Base-by-base conservation (phyloP, 2,113 vertebrate genomes). In the Ivindomyrus marchei region DNA sequence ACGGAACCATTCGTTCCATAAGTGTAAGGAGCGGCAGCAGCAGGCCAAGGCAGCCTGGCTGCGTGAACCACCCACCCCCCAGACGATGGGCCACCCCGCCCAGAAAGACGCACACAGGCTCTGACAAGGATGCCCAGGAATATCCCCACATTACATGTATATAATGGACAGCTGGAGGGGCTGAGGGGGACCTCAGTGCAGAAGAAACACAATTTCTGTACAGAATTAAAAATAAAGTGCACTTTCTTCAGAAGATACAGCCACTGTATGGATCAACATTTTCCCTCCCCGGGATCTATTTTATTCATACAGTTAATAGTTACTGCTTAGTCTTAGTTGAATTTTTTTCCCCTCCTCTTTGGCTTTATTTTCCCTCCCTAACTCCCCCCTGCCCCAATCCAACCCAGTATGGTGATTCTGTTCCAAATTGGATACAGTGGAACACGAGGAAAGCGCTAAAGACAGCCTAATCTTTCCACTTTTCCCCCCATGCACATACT, bases 181-280 rank as follows among this genome's bases (percentile, higher is more conserved):
- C 42, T 74, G 56, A 88, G 45, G 46, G 17, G 9, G 24, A 5
- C 46, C 46, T 52, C 49, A 52, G 24, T 50, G 10, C 27, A 52
- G 27, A 52, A 36, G 19, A 2, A 46, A 50, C n/a, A 50, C 24
- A 50, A 56, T 86, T 87, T 86, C 36, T 83, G 66, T 66, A 88
- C 53, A 85, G 31, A 74, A 87, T 49, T 89, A 52, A 47, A 86
- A 24, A 87, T 90, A 87, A 93, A 93, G 91, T 91, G 92, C 92
- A 93, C 92, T 92, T 93, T 89, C 90, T 91, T 62, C 87, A 91
- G 89, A 90, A 92, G 85, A 39, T 88, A 47, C 39, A 46, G 45
- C 83, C 83, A 85, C 83, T 24, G 83, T 24, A 85, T 80, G 74
- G 74, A 80, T 77, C 70, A 39, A 77, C 70, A 42, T 77, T 77